A percentile compares a stretch with the other conserved stretches of the same genome.
Evolutionary conservation across 1,140 invertebrate species (phyloP).

Genomic region (Papilio glaucus): DNA sequence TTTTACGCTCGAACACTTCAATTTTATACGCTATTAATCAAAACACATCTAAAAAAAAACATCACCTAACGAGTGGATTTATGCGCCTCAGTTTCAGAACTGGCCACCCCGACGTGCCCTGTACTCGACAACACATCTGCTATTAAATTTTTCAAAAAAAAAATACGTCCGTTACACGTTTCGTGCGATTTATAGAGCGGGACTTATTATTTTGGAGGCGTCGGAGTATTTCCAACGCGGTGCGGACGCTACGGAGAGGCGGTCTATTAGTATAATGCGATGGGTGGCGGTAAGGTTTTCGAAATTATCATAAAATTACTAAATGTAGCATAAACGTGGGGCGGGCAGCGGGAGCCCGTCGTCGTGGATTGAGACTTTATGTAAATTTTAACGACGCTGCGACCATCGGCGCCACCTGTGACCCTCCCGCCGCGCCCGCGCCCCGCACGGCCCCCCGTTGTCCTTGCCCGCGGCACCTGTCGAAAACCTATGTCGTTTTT

Average conservation of each 20-base stretch:
- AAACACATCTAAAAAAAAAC: slow-evolving; percentile 69
- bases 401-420: slow-evolving; percentile 81
- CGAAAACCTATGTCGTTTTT: slow-evolving; percentile 83
- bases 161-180: slow-evolving; percentile 71
- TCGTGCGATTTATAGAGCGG: slow-evolving; percentile 76
- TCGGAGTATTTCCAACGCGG: slow-evolving; percentile 69
- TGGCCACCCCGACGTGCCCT: slow-evolving; percentile 53
- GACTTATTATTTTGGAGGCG: slow-evolving; percentile 76
- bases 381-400: slow-evolving; percentile 83
- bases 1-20: slow-evolving; percentile 61
- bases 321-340: slow-evolving; percentile 83
- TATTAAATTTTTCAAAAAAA: slow-evolving; percentile 77
- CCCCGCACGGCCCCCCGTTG: slow-evolving; percentile 45
- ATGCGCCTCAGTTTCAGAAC: slow-evolving; percentile 71
- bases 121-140: slow-evolving; percentile 80
- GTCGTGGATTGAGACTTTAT: slow-evolving; percentile 82
- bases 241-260: slow-evolving; percentile 62
- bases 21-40: slow-evolving; percentile 78
- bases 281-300: slow-evolving; percentile 80
- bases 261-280: slow-evolving; percentile 83
- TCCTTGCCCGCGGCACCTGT: slow-evolving; percentile 69
- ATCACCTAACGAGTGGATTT: slow-evolving; percentile 73
- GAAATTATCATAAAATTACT: slow-evolving; percentile 84
- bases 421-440: slow-evolving; percentile 53
- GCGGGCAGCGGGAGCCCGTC: slow-evolving; percentile 70